Conservation (phyloP, 2,888 invertebrate genomes). For the Tiphia femorata region DNA sequence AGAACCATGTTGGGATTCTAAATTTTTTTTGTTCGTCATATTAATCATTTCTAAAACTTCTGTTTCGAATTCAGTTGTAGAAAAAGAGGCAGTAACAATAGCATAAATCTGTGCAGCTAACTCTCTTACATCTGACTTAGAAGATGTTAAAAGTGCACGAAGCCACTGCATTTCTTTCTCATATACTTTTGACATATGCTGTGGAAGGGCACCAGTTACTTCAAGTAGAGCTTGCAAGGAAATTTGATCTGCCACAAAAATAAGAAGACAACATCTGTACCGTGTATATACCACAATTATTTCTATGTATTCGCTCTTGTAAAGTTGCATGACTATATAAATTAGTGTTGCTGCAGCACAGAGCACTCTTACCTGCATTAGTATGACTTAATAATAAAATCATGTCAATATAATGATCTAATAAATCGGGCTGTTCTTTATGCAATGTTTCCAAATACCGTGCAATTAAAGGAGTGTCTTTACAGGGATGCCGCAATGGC, state of each 20-base stretch:
- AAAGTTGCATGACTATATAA: too few relatives aligned
- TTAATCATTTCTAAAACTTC: conserved; percentile 72
- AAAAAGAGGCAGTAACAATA: conserved; percentile 76
- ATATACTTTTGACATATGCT: conserved; percentile 76
- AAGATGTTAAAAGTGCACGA: conserved; percentile 76
- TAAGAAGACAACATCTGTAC: too few relatives aligned
- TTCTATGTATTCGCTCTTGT: too few relatives aligned
- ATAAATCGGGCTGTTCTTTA: conserved; percentile 72
- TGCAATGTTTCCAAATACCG: conserved; percentile 74
- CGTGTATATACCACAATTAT: too few relatives aligned
- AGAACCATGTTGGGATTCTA: conserved; percentile 85
- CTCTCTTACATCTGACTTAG: conserved; percentile 83
- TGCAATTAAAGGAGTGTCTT: conserved; percentile 77
- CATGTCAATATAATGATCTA: conserved; percentile 78
- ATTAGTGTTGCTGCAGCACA: too few relatives aligned
- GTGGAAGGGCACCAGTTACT: conserved; percentile 85
- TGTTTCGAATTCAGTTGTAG: conserved; percentile 72
- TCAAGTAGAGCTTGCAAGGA: conserved; percentile 84
- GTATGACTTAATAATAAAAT: conserved; percentile 77
- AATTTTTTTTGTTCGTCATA: conserved; percentile 72
- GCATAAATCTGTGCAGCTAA: conserved; percentile 82
- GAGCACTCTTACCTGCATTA: conserved; percentile 76
- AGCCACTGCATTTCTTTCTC: conserved; percentile 77
- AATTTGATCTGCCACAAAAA: conserved; percentile 75
- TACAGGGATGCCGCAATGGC: conserved; percentile 74